Evolutionary conservation across 2,888 invertebrate species (phyloP).

Genomic region (Lymantria monacha): DNA sequence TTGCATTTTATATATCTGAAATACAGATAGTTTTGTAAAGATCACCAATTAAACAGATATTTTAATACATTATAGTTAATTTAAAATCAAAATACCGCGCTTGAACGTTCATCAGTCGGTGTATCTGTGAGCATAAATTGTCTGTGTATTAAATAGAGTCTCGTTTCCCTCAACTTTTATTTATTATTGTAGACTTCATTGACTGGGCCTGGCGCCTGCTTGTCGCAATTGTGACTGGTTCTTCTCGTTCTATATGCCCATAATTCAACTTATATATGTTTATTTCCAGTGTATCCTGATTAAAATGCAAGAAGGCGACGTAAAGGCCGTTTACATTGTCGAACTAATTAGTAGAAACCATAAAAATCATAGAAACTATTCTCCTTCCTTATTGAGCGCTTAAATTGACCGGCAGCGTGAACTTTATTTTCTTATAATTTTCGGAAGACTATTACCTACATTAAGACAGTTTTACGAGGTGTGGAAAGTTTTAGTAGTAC

Average conservation of each 20-base stretch:
- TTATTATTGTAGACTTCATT: conserved; percentile 73
- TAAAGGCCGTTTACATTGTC: conserved; percentile 71
- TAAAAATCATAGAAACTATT: conserved; percentile 73
- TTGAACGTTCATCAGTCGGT: conserved; percentile 36
- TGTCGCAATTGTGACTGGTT: conserved; percentile 78
- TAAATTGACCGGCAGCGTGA: conserved; percentile 46
- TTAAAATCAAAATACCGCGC: conserved; percentile 38
- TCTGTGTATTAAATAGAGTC: conserved; percentile 55
- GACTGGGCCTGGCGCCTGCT: conserved; percentile 70
- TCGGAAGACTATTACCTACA: conserved; percentile 50
- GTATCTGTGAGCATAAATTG: conserved; percentile 41
- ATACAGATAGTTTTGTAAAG: conserved; percentile 31
- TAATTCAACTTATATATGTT: conserved; percentile 66
- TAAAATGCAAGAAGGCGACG: conserved; percentile 71
- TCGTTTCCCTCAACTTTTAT: conserved; percentile 67
- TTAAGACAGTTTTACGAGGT: conserved; percentile 69
- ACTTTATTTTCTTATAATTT: conserved; percentile 59
- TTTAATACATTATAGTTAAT: conserved; percentile 36
- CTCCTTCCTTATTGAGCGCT: conserved; percentile 63
- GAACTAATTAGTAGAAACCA: conserved; percentile 71
- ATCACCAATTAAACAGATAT: conserved; percentile 36
- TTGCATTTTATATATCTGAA: conserved; percentile 23
- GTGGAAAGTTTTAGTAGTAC: conserved; percentile 61
- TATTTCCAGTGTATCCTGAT: conserved; percentile 69
- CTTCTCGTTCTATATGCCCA: conserved; percentile 73